phyloP scores from a whole-genome alignment of 1,140 invertebrate species.

The Diachasmimorpha longicaudata region DNA sequence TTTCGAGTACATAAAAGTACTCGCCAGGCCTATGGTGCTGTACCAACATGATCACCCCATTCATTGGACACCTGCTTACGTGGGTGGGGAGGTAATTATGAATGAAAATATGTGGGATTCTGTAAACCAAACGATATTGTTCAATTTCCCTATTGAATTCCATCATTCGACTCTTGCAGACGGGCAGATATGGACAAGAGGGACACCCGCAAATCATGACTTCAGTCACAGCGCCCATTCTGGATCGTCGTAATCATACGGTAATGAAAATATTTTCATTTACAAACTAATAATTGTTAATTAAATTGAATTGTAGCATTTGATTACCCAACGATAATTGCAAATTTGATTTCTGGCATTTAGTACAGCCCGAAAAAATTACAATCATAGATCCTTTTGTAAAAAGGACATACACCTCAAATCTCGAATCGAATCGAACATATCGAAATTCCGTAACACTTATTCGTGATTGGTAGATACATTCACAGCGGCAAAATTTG shows the following conservation, averaged over 20 bases:
- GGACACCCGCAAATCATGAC: constrained; percentile 82
- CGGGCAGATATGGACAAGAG: constrained; percentile 71
- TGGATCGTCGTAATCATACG: constrained; percentile 88
- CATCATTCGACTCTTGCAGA: constrained; percentile 58
- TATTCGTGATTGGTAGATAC: too few species aligned
- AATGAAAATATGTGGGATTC: background rate
- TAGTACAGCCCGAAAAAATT: too few species aligned
- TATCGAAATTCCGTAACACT: too few species aligned
- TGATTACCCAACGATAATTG: background rate
- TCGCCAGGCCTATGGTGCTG: constrained; percentile 90
- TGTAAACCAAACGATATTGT: background rate
- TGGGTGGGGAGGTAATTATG: constrained; percentile 79
- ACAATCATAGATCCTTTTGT: too few species aligned
- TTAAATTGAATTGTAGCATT: too few species aligned
- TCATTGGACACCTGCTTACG: constrained; percentile 89
- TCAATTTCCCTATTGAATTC: background rate
- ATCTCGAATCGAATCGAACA: too few species aligned
- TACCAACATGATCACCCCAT: constrained; percentile 88
- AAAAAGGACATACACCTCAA: too few species aligned
- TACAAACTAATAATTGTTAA: too few species aligned
- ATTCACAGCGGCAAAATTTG: too few species aligned
- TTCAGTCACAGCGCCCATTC: constrained; percentile 89
- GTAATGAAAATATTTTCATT: constrained; percentile 64
- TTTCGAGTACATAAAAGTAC: constrained; percentile 88
- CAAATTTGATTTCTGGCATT: background rate